phyloP scores from a whole-genome alignment of 2,797 vertebrate species.

The Perodicticus potto region DNA sequence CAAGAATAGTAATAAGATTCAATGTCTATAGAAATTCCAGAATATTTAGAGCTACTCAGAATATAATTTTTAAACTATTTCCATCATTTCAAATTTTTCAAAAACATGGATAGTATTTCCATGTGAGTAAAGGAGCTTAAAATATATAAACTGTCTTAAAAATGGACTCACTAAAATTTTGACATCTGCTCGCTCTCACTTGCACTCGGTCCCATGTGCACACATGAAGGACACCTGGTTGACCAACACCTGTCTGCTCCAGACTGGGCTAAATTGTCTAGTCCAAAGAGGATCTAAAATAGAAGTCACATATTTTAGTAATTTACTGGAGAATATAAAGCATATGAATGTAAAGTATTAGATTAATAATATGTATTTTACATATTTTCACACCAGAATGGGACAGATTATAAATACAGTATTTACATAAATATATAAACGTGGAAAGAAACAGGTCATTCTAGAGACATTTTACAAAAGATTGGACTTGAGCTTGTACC shows the following conservation, averaged over 20 bases:
- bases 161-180: not conserved
- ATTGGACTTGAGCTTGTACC: not conserved
- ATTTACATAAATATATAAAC: not conserved
- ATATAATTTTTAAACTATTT: not conserved
- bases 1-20: not conserved
- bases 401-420: not conserved
- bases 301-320: not conserved
- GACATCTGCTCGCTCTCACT: not conserved
- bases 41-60: slow-evolving; percentile 1
- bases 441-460: not conserved
- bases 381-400: not conserved
- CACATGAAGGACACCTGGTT: not conserved
- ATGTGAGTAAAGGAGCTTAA: not conserved
- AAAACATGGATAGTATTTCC: not conserved
- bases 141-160: not conserved
- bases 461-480: not conserved
- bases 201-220: not conserved
- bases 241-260: not conserved
- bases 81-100: not conserved
- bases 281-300: not conserved
- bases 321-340: not conserved
- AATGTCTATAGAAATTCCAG: not conserved
- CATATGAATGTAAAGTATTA: not conserved
- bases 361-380: not conserved
- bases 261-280: not conserved